phyloP scores from a whole-genome alignment of 2,797 vertebrate genomes.

The Sebastiscus tertius region DNA sequence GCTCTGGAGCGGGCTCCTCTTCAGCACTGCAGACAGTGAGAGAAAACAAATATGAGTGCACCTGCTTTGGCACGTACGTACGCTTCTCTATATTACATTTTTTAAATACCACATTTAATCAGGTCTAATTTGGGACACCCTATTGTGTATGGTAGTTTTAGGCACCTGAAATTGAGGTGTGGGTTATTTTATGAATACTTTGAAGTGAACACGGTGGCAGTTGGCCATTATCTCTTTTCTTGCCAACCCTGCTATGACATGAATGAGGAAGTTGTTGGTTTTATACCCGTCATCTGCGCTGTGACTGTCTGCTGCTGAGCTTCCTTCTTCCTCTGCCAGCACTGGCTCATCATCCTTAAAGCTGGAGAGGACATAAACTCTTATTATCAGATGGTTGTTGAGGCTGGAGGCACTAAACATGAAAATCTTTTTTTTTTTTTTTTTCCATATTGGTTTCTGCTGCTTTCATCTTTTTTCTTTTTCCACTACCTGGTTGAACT shows the following conservation, averaged over 20 bases:
- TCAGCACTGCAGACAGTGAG: constrained; percentile 53
- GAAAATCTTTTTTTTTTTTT: background rate
- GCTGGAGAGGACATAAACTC: constrained; percentile 41
- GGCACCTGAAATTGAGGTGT: constrained; percentile 19
- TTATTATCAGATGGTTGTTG: constrained; percentile 43
- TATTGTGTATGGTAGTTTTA: constrained; percentile 24
- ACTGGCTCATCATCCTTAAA: constrained; percentile 44
- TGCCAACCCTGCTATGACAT: constrained; percentile 32
- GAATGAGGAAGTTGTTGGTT: constrained; percentile 60
- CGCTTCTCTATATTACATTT: constrained; percentile 4
- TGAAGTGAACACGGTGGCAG: constrained; percentile 41
- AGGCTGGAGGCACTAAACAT: constrained; percentile 1
- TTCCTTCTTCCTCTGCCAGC: constrained; percentile 39
- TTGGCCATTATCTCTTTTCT: constrained; percentile 15
- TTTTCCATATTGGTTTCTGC: background rate
- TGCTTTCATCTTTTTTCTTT: constrained; percentile 8
- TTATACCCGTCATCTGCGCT: constrained; percentile 55
- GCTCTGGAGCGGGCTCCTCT: constrained; percentile 42
- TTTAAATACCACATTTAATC: constrained; percentile 34
- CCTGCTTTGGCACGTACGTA: constrained; percentile 27
- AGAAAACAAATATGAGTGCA: constrained; percentile 31
- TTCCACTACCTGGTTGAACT: constrained; percentile 68
- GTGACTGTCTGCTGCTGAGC: constrained; percentile 8
- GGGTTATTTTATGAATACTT: constrained; percentile 29
- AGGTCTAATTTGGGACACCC: constrained; percentile 36